These are phyloP conservation scores for Papilio helenus DNA, from an alignment of 1,140 invertebrate genomes.

Conservation along the genomic window DNA sequence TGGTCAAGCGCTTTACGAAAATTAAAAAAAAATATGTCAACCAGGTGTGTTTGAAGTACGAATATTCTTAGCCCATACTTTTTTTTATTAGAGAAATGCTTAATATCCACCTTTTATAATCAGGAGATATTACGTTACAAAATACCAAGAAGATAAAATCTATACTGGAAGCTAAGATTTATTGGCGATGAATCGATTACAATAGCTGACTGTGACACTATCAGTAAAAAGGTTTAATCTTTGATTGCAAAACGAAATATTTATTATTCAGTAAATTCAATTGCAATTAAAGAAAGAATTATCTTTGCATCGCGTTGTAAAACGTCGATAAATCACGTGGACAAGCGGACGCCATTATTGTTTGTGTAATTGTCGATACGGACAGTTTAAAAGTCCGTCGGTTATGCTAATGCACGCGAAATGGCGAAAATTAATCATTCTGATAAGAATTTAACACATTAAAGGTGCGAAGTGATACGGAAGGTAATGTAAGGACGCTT, in stretches of 20 bases:
- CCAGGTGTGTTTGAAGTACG: not conserved
- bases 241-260: conserved; percentile 27
- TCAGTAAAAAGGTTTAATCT: not conserved
- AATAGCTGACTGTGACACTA: not conserved
- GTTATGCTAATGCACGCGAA: conserved; percentile 65
- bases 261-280: conserved; percentile 35
- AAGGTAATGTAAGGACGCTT: not conserved
- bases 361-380: conserved; percentile 67
- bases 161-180: not conserved
- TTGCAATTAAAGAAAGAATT: conserved; percentile 47
- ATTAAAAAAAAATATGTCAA: too few species aligned
- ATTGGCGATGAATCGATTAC: not conserved
- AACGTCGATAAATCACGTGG: conserved; percentile 60
- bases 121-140: not conserved
- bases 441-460: conserved; percentile 47
- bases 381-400: conserved; percentile 54
- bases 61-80: not conserved
- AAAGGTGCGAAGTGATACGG: conserved; percentile 28
- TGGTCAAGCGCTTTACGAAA: too few species aligned
- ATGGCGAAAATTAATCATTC: conserved; percentile 58
- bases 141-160: not conserved
- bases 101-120: not conserved
- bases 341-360: conserved; percentile 60
- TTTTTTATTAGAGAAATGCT: not conserved
- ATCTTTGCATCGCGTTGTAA: conserved; percentile 62